A percentile compares a stretch with the other conserved stretches of the same genome.
Conservation (phyloP, 1,140 invertebrate genomes). For the Neodiprion pinetum region DNA sequence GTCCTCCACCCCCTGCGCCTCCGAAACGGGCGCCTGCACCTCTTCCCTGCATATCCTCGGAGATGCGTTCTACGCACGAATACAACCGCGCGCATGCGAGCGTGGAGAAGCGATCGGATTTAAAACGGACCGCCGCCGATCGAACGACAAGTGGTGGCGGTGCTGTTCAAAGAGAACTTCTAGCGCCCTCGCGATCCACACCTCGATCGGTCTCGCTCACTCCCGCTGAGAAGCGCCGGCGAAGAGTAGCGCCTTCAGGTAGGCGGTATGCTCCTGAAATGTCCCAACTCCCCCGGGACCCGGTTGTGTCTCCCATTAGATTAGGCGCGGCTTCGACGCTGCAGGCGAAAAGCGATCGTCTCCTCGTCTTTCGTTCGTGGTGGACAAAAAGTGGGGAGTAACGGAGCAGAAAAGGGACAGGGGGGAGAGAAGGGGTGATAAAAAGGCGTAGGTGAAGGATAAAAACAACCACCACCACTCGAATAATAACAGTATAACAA, state of each 20-base stretch:
- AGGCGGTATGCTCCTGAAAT: constrained; percentile 47
- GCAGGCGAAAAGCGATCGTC: constrained; percentile 27
- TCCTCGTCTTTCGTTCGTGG: constrained; percentile 29
- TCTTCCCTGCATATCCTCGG: constrained; percentile 33
- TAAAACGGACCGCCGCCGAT: constrained; percentile 55
- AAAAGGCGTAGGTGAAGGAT: not conserved
- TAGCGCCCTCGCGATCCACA: constrained; percentile 39
- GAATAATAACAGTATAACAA: constrained; percentile 15
- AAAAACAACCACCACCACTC: constrained; percentile 21
- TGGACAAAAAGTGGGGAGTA: constrained; percentile 41
- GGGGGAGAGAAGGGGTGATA: constrained; percentile 26
- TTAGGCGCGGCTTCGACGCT: constrained; percentile 41
- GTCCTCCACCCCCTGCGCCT: constrained; percentile 37
- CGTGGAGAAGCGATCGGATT: constrained; percentile 57
- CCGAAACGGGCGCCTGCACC: constrained; percentile 51
- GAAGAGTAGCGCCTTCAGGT: constrained; percentile 11
- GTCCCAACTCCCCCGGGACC: constrained; percentile 32
- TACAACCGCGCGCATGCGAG: constrained; percentile 20
- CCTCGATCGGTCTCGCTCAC: constrained; percentile 16
- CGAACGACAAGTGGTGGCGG: constrained; percentile 61
- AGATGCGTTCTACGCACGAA: not conserved
- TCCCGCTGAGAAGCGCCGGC: constrained; percentile 32
- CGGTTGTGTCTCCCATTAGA: constrained; percentile 52
- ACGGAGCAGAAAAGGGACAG: constrained; percentile 20
- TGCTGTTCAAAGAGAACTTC: constrained; percentile 53